These are phyloP conservation scores for Thymelicus lineola DNA, from an alignment of 2,888 invertebrate genomes.

Conservation along the genomic window DNA sequence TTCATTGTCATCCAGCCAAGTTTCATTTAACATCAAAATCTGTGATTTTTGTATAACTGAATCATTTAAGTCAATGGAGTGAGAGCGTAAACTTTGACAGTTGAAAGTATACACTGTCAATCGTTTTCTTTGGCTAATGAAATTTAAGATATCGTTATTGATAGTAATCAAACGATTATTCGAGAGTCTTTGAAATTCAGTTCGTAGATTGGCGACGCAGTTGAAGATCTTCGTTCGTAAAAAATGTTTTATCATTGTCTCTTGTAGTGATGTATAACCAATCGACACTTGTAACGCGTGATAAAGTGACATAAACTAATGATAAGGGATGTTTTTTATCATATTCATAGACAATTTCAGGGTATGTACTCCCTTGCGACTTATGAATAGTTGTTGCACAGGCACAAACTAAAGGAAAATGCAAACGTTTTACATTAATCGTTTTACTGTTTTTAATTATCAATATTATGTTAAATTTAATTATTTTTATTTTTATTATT, in stretches of 20 bases:
- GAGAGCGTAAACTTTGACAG: no score
- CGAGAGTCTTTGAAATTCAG: slow-evolving; percentile 1
- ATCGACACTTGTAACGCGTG: slow-evolving; percentile 35
- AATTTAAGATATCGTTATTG: not conserved
- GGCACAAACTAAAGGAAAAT: slow-evolving; percentile 23
- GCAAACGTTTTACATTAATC: slow-evolving; percentile 10
- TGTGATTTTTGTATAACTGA: no score
- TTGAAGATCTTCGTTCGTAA: slow-evolving; percentile 11
- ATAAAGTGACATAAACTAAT: slow-evolving; percentile 35
- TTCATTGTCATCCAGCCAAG: no score
- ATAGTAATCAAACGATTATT: not conserved
- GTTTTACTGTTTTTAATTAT: slow-evolving; percentile 18
- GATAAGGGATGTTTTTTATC: slow-evolving; percentile 34
- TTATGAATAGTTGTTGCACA: slow-evolving; percentile 46
- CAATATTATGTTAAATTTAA: no score
- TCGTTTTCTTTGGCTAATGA: slow-evolving; percentile 2
- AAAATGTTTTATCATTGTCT: slow-evolving; percentile 33
- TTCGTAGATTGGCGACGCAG: not conserved
- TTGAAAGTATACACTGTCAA: no score
- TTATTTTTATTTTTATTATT: no score
- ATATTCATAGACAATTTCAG: slow-evolving; percentile 46
- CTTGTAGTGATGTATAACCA: slow-evolving; percentile 16
- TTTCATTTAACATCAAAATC: no score
- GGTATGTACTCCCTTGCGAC: slow-evolving; percentile 45
- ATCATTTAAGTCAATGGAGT: no score